Evolutionary conservation across 2,113 vertebrate genomes (phyloP).

Genomic region (Lucifuga dentata): DNA sequence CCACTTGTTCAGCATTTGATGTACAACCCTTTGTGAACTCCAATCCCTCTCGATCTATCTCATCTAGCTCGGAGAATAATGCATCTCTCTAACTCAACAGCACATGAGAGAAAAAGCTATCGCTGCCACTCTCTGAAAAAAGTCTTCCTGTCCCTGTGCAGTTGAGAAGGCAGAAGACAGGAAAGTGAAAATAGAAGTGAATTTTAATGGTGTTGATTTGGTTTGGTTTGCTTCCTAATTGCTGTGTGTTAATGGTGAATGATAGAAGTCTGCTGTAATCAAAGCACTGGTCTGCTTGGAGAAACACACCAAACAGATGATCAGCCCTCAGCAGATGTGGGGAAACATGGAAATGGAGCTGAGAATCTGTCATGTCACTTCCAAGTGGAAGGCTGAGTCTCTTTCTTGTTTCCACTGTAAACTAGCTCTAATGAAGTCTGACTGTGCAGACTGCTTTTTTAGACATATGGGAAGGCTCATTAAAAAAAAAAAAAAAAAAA

Average conservation of each 20-base stretch:
- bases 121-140: background rate
- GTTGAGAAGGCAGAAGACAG: conserved; percentile 5
- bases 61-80: background rate
- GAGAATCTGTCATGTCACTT: conserved; percentile 69
- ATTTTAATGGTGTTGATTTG: conserved; percentile 51
- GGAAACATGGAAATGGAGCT: conserved; percentile 56
- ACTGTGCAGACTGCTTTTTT: conserved; percentile 58
- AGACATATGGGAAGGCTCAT: conserved; percentile 60
- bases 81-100: background rate
- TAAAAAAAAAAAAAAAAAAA: conserved; percentile 50
- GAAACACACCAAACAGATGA: conserved; percentile 64
- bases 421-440: conserved; percentile 72
- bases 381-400: conserved; percentile 53
- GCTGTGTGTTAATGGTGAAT: conserved; percentile 49
- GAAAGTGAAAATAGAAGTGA: conserved; percentile 22
- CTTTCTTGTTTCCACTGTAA: conserved; percentile 47
- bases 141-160: background rate
- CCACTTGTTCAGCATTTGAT: background rate
- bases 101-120: conserved; percentile 1
- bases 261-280: conserved; percentile 64
- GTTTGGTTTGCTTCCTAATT: conserved; percentile 62
- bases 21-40: background rate
- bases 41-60: conserved; percentile 14
- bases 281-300: conserved; percentile 53
- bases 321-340: conserved; percentile 68